phyloP scores from a whole-genome alignment of 1,140 invertebrate genomes.

The Parasteatoda tepidariorum region DNA sequence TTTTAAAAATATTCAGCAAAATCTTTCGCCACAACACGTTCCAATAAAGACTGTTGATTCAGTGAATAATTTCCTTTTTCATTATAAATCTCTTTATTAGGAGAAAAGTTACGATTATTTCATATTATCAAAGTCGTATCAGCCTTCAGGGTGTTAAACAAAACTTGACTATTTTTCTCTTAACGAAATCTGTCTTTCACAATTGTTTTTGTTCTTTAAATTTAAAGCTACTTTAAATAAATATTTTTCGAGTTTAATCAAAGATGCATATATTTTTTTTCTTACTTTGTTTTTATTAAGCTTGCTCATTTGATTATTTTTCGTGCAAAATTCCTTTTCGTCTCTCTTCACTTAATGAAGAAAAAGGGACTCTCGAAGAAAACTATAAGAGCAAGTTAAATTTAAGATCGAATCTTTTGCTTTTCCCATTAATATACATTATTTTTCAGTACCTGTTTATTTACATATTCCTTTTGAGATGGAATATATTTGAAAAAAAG shows the following conservation, averaged over 20 bases:
- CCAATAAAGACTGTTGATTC: not conserved
- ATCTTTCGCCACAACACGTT: no score
- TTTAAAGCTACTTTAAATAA: slow-evolving; percentile 29
- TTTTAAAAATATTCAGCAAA: no score
- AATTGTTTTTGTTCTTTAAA: not conserved
- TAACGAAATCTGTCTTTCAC: not conserved
- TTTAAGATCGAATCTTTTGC: slow-evolving; percentile 25
- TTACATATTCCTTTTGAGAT: not conserved
- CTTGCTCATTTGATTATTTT: slow-evolving; percentile 25
- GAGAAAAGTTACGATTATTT: not conserved
- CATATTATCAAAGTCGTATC: not conserved
- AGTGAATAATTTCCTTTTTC: not conserved
- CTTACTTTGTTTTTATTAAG: not conserved
- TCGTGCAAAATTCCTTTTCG: not conserved
- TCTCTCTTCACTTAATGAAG: slow-evolving; percentile 12
- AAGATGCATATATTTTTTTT: not conserved
- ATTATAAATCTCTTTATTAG: no score
- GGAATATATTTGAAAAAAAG: slow-evolving; percentile 11
- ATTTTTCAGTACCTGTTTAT: not conserved
- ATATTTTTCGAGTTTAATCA: slow-evolving; percentile 35
- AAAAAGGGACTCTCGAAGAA: not conserved
- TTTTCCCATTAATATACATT: not conserved
- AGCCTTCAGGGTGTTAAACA: not conserved
- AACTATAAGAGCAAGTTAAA: not conserved
- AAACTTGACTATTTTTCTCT: slow-evolving; percentile 15